A percentile compares a stretch with the other conserved stretches of the same genome.
phyloP scores from a whole-genome alignment of 30 jellyfish, hydroid and myxozoan species.

The Chrysaora quinquecirrha region DNA sequence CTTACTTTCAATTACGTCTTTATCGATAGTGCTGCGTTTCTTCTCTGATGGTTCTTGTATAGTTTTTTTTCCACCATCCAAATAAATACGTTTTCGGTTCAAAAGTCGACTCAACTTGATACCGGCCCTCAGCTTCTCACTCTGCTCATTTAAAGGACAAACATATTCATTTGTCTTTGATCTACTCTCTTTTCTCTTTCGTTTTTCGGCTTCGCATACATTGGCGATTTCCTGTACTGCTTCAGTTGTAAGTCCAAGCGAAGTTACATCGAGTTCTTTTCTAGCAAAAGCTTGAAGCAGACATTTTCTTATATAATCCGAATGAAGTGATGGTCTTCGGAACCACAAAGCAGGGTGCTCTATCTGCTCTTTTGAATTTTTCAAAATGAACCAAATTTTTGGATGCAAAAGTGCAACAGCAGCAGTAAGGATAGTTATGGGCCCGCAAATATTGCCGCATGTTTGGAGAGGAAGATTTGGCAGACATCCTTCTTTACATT shows the following conservation, averaged over 20 bases:
- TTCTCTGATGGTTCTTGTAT: too few species aligned
- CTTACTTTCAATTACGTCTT: too few species aligned
- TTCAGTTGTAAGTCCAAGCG: not conserved
- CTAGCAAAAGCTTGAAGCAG: not conserved
- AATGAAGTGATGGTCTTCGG: not conserved
- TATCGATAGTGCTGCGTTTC: too few species aligned
- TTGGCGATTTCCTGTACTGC: not conserved
- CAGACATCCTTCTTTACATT: not conserved
- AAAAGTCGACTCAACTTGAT: not conserved
- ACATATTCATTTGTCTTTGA: not conserved
- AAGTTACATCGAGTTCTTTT: not conserved
- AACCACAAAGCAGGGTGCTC: constrained; percentile 2
- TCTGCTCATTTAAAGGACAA: not conserved
- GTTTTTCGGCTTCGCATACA: not conserved
- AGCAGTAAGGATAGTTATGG: constrained; percentile 3
- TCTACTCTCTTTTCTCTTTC: not conserved
- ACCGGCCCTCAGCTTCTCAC: not conserved
- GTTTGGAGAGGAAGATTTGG: not conserved
- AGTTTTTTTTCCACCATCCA: not conserved
- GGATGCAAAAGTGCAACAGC: constrained; percentile 7
- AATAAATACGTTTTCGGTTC: not conserved
- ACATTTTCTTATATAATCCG: constrained; percentile 1
- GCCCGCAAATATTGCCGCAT: constrained; percentile 5
- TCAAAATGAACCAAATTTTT: not conserved
- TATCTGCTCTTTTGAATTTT: not conserved